A percentile compares a stretch with the other conserved stretches of the same genome.
These are phyloP conservation scores for Teleopsis dalmanni DNA, from an alignment of 1,140 invertebrate species.

Conservation along the genomic window DNA sequence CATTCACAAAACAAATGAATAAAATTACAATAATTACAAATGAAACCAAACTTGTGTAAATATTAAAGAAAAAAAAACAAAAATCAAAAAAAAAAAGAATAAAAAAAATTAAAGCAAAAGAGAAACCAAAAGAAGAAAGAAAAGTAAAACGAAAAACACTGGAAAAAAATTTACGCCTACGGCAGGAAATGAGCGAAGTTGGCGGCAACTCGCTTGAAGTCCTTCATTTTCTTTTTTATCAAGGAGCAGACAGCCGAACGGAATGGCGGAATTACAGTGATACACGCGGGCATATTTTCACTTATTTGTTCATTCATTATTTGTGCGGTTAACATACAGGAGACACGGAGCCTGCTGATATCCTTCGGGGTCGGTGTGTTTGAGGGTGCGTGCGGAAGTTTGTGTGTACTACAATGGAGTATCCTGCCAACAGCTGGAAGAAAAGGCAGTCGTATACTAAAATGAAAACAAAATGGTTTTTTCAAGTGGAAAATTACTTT, in stretches of 20 bases:
- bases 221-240: no score
- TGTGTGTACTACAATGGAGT: background rate
- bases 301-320: no score
- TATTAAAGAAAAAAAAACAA: background rate
- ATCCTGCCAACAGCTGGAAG: background rate
- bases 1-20: no score
- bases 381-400: background rate
- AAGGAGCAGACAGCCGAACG: no score
- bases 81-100: background rate
- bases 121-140: background rate
- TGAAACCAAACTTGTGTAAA: background rate
- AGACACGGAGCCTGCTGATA: no score
- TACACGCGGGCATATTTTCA: no score
- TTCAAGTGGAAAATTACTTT: slow-evolving; percentile 45
- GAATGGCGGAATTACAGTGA: no score
- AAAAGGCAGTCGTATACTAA: background rate
- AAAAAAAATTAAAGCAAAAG: background rate
- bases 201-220: no score
- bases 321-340: no score
- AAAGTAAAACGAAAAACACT: background rate
- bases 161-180: slow-evolving; percentile 3
- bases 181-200: background rate
- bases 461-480: slow-evolving; percentile 6
- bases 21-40: background rate
- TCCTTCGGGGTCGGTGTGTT: no score